These are phyloP conservation scores for Cygnus atratus DNA, from an alignment of 2,113 vertebrate species.

Conservation along the genomic window DNA sequence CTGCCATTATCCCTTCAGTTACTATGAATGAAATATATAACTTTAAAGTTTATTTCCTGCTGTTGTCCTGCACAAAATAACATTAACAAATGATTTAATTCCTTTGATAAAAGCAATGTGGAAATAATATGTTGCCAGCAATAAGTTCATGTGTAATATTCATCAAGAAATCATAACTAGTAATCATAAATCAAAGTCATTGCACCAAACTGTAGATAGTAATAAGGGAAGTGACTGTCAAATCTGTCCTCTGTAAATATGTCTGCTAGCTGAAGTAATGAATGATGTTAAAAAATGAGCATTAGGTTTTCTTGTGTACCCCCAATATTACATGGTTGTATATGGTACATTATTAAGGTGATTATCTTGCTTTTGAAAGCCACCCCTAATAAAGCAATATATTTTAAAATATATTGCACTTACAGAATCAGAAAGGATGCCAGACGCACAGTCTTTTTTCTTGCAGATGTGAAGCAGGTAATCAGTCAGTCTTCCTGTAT, in stretches of 20 bases:
- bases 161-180: background rate
- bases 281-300: background rate
- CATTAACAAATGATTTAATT: background rate
- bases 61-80: background rate
- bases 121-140: background rate
- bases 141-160: background rate
- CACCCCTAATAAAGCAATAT: background rate
- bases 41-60: background rate
- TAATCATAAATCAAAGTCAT: background rate
- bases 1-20: background rate
- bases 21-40: background rate
- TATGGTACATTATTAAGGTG: background rate
- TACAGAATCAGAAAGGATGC: background rate
- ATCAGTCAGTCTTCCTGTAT: background rate
- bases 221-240: background rate
- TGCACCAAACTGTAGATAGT: background rate
- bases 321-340: background rate
- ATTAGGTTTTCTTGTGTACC: background rate
- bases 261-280: background rate
- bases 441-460: background rate
- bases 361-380: background rate
- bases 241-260: background rate
- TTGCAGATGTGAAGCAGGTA: background rate
- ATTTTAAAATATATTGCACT: background rate
- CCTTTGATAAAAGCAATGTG: background rate